These are phyloP conservation scores for Agrotis puta DNA, from an alignment of 2,888 invertebrate species.

Conservation along the genomic window DNA sequence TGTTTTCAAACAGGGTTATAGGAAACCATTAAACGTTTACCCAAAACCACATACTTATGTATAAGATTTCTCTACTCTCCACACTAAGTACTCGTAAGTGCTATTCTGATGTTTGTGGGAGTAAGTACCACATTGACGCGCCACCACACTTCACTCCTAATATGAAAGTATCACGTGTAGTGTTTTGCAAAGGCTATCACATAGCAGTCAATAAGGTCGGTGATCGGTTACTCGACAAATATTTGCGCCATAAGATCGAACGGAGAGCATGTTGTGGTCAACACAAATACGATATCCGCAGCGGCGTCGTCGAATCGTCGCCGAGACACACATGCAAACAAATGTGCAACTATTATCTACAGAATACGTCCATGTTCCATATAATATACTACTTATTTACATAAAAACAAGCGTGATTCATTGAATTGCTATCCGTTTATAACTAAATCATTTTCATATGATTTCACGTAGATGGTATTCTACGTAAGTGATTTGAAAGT, in stretches of 20 bases:
- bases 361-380: constrained; percentile 10
- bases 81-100: constrained; percentile 37
- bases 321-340: constrained; percentile 52
- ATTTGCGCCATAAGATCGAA: constrained; percentile 81
- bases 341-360: constrained; percentile 51
- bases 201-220: constrained; percentile 81
- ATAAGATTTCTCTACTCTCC: constrained; percentile 8
- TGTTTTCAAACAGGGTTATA: constrained; percentile 14
- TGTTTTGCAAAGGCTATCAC: constrained; percentile 82
- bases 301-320: constrained; percentile 57
- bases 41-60: constrained; percentile 40
- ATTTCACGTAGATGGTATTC: constrained; percentile 51
- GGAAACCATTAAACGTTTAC: constrained; percentile 21
- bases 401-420: constrained; percentile 57
- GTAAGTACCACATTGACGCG: constrained; percentile 31
- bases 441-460: constrained; percentile 41
- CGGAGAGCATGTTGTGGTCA: constrained; percentile 77
- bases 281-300: constrained; percentile 79
- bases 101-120: constrained; percentile 46
- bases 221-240: constrained; percentile 84
- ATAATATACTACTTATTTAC: constrained; percentile 37
- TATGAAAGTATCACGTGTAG: constrained; percentile 72
- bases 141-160: constrained; percentile 44
- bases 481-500: constrained; percentile 61
- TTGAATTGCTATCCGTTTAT: constrained; percentile 46